These are phyloP conservation scores for Varanus salvator DNA, from an alignment of 2,113 vertebrate species.

Conservation along the genomic window DNA sequence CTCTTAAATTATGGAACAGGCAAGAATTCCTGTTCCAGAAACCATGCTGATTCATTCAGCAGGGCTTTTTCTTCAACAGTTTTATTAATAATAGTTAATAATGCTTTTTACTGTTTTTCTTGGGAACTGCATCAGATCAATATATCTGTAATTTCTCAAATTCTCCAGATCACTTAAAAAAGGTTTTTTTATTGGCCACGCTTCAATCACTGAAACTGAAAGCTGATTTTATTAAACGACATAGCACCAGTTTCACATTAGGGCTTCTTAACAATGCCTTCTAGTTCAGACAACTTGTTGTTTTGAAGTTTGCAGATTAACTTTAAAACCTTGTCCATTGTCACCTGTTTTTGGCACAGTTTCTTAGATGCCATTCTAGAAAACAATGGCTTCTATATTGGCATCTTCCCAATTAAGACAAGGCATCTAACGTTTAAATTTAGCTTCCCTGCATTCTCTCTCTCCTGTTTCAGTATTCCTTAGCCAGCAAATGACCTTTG, in stretches of 20 bases:
- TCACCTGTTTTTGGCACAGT: not conserved
- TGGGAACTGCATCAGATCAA: not conserved
- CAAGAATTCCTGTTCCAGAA: not conserved
- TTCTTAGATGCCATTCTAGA: not conserved
- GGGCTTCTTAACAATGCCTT: not conserved
- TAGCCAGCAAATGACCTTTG: not conserved
- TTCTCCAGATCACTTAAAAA: not conserved
- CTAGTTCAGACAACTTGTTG: not conserved
- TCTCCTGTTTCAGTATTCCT: too few species aligned
- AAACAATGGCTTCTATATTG: not conserved
- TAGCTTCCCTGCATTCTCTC: not conserved
- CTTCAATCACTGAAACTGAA: not conserved
- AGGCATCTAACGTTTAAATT: not conserved
- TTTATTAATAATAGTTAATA: not conserved
- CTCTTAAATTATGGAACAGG: too few species aligned
- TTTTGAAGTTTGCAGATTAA: not conserved
- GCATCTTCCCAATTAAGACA: not conserved
- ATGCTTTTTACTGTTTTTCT: not conserved
- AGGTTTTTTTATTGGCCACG: too few species aligned
- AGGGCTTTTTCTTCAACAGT: not conserved
- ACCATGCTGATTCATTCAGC: not conserved
- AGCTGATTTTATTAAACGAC: not conserved
- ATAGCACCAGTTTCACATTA: not conserved
- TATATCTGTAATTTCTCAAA: not conserved
- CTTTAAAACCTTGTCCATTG: not conserved